Conservation (phyloP, 2,113 vertebrate species). For the Eurypyga helias region DNA sequence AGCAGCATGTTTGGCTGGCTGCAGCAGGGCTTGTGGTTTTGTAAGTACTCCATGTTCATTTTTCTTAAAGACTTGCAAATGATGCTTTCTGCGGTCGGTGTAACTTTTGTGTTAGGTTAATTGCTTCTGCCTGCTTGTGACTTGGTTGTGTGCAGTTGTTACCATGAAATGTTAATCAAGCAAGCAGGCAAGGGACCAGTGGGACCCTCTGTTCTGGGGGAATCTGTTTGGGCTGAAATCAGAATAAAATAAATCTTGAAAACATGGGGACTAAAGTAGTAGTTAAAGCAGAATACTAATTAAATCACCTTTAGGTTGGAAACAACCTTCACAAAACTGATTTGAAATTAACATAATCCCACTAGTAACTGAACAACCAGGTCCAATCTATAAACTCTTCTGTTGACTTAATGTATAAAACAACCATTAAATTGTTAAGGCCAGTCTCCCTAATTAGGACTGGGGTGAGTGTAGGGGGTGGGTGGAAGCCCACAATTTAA, state of each 20-base stretch:
- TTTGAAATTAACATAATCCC: neutral
- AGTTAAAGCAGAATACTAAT: slow-evolving; percentile 1
- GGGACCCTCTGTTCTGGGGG: neutral
- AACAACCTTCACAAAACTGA: neutral
- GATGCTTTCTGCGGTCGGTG: neutral
- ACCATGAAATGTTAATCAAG: neutral
- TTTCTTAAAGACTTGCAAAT: neutral
- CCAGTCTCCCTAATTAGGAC: neutral
- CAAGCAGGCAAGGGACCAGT: neutral
- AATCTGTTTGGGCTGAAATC: neutral
- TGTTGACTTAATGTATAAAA: neutral
- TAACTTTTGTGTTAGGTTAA: neutral
- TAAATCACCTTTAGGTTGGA: neutral
- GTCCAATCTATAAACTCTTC: neutral
- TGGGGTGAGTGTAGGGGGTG: neutral
- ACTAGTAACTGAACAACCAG: neutral
- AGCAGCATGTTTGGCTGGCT: neutral
- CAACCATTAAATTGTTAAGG: neutral
- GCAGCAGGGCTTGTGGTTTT: neutral
- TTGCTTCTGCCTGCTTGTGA: neutral
- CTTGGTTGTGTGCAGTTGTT: neutral
- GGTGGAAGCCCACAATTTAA: neutral
- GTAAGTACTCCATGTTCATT: slow-evolving; percentile 32
- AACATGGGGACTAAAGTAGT: neutral
- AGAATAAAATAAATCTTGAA: slow-evolving; percentile 13